Base-by-base conservation (phyloP, 1,140 invertebrate genomes). In the Trinorchestia longiramus region DNA sequence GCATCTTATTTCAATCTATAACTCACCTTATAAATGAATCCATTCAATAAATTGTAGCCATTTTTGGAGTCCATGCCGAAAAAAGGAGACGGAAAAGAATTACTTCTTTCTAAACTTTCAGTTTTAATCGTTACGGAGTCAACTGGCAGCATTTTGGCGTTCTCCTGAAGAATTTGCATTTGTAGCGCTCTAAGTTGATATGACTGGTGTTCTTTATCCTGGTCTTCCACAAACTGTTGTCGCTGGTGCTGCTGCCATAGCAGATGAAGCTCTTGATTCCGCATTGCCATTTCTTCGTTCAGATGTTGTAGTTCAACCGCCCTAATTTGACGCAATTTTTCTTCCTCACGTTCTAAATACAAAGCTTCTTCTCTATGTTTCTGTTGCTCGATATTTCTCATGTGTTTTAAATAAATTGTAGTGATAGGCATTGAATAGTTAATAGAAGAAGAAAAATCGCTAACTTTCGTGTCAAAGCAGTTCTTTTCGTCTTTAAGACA, bases 341-440 rank as follows among this genome's bases (percentile, higher is more conserved):
- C 92, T 36, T 94, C 92, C 41, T 94, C 92, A 15, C 11, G 36
- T 94, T 94, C 92, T 45, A 94, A 28, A 28, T 43, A 23, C 92
- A 40, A n/a, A 40, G 43, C 92, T 36, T 94, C 43, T 43, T 94
- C 44, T 28, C 47, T 43, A n/a, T 94, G 44, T 44, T 94, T 94
- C 40, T 94, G 43, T 47, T 94, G 43, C 47, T 94, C 92, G n/a
- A 94, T 43, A 47, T 94, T 43, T 40, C 92, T 44, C 92, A 94
- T 94, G 41, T 94, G 92, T n/a, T 94, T 94, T 44, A 94, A 47
- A 94, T 94, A 94, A 19, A 94, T 94, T 45, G 92, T 94, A 94
- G 92, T 94, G 19, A 94, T 94, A 42, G 92, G 92, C 92, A 94
- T 94, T 40, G 92, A 94, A 47, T 94, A 94, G 40, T 94, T 94